These are phyloP conservation scores for Lobophora halterata DNA, from an alignment of 2,888 invertebrate genomes.

Conservation along the genomic window DNA sequence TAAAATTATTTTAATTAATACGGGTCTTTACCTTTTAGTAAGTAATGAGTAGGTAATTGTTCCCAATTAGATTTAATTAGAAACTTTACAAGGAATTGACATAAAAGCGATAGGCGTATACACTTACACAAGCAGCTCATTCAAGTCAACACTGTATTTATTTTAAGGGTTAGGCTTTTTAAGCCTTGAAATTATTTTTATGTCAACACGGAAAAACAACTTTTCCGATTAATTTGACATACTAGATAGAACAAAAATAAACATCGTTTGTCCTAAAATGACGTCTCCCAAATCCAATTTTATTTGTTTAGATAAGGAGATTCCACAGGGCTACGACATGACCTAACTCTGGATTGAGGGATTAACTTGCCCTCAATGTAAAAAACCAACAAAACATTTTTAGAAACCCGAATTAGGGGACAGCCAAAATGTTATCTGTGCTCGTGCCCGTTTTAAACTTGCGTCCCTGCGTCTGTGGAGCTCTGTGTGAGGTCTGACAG, in stretches of 20 bases:
- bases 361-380: slow-evolving; percentile 25
- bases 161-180: too few relatives aligned
- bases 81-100: too few relatives aligned
- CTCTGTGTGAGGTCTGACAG: not conserved
- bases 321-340: slow-evolving; percentile 13
- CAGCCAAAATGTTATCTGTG: slow-evolving; percentile 13
- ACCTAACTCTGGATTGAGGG: slow-evolving; percentile 18
- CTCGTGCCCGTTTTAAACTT: too few relatives aligned
- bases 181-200: too few relatives aligned
- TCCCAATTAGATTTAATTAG: too few relatives aligned
- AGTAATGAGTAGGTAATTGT: too few relatives aligned
- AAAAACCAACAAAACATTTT: slow-evolving; percentile 19
- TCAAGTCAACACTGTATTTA: too few relatives aligned
- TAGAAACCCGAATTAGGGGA: slow-evolving; percentile 5
- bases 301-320: slow-evolving; percentile 18
- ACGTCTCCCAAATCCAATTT: slow-evolving; percentile 7
- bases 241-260: slow-evolving; percentile 3
- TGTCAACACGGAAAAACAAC: too few relatives aligned
- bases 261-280: slow-evolving; percentile 11
- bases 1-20: too few relatives aligned
- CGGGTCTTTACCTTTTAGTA: too few relatives aligned
- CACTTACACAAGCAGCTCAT: too few relatives aligned
- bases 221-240: not conserved
- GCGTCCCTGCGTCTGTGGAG: not conserved
- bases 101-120: too few relatives aligned